Base-by-base conservation (phyloP, 2,797 vertebrate genomes). In the Gadopsis marmoratus region DNA sequence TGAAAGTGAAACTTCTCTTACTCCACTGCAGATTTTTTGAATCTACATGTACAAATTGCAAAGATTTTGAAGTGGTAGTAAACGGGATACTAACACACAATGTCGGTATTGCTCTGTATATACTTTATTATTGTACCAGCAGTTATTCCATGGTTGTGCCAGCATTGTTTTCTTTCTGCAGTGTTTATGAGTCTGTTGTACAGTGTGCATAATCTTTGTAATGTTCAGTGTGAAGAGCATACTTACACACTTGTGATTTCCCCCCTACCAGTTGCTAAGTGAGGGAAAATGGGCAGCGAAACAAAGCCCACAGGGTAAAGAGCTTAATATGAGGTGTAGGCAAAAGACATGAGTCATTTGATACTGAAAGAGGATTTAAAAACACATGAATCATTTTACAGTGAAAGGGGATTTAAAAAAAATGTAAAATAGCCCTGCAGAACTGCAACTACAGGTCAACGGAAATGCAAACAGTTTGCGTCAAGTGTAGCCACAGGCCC, bases 1-100 rank as follows among this genome's bases (percentile, higher is more conserved):
- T 47, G 10, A 29, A 82, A 79, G 47, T 74, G 4, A 19, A 60
- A 45, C 56, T 11, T 21, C 67, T 69, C 7, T 29, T 16, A 6
- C 6, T 61, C 10, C 5, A 11, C 12, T 23, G 16, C 3, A 19
- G 0, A 21, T 47, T 35, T 48, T 39, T 43, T 21, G 31, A 2
- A 12, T 23, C 5, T 26, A 12, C 26, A 26, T 58, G 14, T 21
- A 60, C 29, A n/a, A 19, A 68, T 21, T 55, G 19, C 3, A 26
- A 29, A 50, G 33, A 61, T 33, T 39, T 11, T 64, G 35, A 35
- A 51, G 26, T 12, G 16, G 14, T 3, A 33, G 7, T 55, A 11
- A 31, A 33, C 23, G 33, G 21, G 4, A 23, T 41, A 55, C 41
- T 26, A 56, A 39, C 37, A 39, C 37, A 39, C 9, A 39, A 7